Percentiles rank a stretch among this genome's conserved stretches.
Evolutionary conservation across 2,888 invertebrate genomes (phyloP).

Genomic region (Protonemura montana): DNA sequence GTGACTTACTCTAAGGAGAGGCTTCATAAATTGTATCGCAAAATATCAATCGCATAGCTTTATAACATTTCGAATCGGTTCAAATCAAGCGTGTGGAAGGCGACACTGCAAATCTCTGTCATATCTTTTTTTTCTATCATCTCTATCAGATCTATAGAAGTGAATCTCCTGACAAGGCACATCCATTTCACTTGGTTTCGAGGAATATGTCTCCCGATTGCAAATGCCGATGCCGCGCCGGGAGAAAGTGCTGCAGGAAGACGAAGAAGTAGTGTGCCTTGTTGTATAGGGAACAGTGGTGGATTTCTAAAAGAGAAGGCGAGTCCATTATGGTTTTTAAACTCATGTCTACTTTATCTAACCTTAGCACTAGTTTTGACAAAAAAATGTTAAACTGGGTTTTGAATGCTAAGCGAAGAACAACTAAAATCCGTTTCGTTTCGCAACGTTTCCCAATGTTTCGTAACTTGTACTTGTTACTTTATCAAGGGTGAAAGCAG

Average conservation of each 20-base stretch:
- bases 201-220: neutral
- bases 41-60: neutral
- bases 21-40: neutral
- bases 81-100: neutral
- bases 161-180: neutral
- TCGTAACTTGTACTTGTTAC: no score
- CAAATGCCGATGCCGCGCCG: neutral
- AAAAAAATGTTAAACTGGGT: no score
- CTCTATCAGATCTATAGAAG: neutral
- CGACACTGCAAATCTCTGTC: slow-evolving; percentile 3
- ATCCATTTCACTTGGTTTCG: neutral
- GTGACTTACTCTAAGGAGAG: no score
- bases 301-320: no score
- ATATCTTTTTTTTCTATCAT: neutral
- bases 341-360: no score
- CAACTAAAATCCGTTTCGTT: no score
- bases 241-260: neutral
- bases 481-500: no score
- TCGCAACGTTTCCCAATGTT: no score
- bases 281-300: no score
- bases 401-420: no score
- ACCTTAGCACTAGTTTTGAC: no score
- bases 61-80: neutral
- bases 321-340: no score
- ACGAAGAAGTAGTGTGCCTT: neutral